Percentiles rank a stretch among this genome's conserved stretches.
These are phyloP conservation scores for Megatriorchis doriae DNA, from an alignment of 2,113 vertebrate species.

Conservation along the genomic window DNA sequence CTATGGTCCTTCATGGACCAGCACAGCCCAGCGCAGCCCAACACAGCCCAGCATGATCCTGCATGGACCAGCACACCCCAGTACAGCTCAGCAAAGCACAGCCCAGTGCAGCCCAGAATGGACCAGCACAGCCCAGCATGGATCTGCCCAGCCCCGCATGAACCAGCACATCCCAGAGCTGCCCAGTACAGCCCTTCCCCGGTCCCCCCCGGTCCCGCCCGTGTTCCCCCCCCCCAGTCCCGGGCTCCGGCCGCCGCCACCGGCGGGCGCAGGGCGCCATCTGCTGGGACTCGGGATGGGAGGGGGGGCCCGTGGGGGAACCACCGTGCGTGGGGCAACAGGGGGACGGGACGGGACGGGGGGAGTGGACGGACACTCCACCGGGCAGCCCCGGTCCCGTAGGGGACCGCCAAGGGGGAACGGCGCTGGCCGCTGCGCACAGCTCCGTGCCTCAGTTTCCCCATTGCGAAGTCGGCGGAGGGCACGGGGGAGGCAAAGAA, in stretches of 20 bases:
- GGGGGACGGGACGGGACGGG: background rate
- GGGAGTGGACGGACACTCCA: background rate
- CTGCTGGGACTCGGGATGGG: background rate
- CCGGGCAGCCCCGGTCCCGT: background rate
- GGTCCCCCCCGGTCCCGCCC: too few relatives aligned
- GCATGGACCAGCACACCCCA: background rate
- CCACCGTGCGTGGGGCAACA: background rate
- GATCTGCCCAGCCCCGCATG: background rate
- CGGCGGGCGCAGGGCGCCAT: background rate
- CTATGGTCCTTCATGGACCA: too few relatives aligned
- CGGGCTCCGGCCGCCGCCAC: background rate
- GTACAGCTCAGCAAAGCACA: background rate
- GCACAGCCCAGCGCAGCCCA: too few relatives aligned
- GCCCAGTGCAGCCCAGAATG: too few relatives aligned
- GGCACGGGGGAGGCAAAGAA: background rate
- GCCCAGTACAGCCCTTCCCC: background rate
- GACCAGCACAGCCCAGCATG: too few relatives aligned
- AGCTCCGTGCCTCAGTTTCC: background rate
- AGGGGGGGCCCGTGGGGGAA: too few relatives aligned
- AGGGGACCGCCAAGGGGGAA: background rate
- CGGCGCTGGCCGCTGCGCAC: background rate
- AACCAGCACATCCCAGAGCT: background rate
- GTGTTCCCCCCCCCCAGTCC: fast-evolving
- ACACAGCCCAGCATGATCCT: too few relatives aligned
- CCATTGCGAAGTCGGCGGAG: background rate